These are phyloP conservation scores for Ochotona princeps DNA, from an alignment of 2,113 vertebrate species.

Conservation along the genomic window DNA sequence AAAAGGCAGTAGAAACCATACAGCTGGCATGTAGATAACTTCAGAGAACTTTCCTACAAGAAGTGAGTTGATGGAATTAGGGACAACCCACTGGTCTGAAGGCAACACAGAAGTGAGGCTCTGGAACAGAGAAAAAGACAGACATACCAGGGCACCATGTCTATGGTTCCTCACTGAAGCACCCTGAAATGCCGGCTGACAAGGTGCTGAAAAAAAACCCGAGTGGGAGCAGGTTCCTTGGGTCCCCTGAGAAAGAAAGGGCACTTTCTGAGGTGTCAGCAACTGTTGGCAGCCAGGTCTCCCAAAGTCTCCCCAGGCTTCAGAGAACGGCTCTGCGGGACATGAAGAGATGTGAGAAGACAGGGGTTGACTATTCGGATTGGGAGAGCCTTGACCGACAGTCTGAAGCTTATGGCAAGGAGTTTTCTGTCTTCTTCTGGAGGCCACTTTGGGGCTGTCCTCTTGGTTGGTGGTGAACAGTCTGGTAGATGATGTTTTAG, in stretches of 20 bases:
- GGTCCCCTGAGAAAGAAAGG: not conserved
- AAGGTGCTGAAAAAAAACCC: not conserved
- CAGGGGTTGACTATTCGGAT: not conserved
- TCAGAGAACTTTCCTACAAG: not conserved
- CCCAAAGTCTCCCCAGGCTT: not conserved
- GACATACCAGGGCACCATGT: not conserved
- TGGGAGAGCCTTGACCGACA: not conserved
- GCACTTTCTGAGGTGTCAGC: not conserved
- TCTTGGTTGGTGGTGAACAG: not conserved
- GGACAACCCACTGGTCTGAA: fast-evolving
- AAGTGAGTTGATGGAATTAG: not conserved
- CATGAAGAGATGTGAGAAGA: not conserved
- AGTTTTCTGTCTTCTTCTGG: not conserved
- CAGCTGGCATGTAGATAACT: not conserved
- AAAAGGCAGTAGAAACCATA: not conserved
- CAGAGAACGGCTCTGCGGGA: not conserved
- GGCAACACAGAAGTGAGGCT: not conserved
- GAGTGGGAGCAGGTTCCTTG: not conserved
- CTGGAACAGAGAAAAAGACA: not conserved
- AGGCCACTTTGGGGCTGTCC: not conserved
- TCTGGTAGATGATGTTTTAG: not conserved
- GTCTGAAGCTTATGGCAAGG: not conserved
- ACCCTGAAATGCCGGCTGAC: not conserved
- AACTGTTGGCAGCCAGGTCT: not conserved
- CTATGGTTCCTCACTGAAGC: not conserved